These are phyloP conservation scores for Sinelater perroti DNA, from an alignment of 2,888 invertebrate species.

Conservation along the genomic window DNA sequence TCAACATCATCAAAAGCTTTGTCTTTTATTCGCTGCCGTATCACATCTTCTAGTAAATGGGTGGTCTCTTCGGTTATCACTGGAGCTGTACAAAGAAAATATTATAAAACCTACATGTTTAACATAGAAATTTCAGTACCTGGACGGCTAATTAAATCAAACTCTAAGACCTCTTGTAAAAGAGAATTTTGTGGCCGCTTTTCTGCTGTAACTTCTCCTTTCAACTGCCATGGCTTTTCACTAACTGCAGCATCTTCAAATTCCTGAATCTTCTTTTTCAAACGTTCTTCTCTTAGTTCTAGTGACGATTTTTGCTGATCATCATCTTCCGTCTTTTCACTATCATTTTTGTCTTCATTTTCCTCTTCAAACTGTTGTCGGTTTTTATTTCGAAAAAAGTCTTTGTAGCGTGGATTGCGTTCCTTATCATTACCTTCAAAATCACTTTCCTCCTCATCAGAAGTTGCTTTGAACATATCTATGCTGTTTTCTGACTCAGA, in stretches of 20 bases:
- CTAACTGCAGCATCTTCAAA: conserved; percentile 77
- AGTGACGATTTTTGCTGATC: conserved; percentile 68
- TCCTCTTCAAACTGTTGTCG: conserved; percentile 45
- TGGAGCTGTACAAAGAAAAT: conserved; percentile 69
- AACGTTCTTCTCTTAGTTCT: conserved; percentile 77
- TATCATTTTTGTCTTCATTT: conserved; percentile 48
- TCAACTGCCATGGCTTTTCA: conserved; percentile 93
- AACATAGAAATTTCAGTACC: conserved; percentile 47
- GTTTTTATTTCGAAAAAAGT: conserved; percentile 70
- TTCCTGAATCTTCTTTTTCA: conserved; percentile 73
- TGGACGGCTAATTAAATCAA: conserved; percentile 83
- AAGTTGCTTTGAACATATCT: conserved; percentile 67
- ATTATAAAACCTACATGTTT: not conserved
- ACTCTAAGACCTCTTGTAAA: conserved; percentile 90
- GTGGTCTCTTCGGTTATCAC: conserved; percentile 93
- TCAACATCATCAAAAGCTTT: conserved; percentile 94
- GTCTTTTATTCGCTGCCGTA: conserved; percentile 91
- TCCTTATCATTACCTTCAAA: conserved; percentile 60
- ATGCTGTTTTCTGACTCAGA: conserved; percentile 68
- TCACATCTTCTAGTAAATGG: conserved; percentile 85
- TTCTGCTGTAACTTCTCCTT: conserved; percentile 85
- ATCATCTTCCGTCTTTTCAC: conserved; percentile 51
- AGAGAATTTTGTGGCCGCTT: conserved; percentile 91
- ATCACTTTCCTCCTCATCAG: conserved; percentile 47
- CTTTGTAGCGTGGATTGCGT: conserved; percentile 69